Base-by-base conservation (phyloP, 1,140 invertebrate species). In the Parapsyche elsis region DNA sequence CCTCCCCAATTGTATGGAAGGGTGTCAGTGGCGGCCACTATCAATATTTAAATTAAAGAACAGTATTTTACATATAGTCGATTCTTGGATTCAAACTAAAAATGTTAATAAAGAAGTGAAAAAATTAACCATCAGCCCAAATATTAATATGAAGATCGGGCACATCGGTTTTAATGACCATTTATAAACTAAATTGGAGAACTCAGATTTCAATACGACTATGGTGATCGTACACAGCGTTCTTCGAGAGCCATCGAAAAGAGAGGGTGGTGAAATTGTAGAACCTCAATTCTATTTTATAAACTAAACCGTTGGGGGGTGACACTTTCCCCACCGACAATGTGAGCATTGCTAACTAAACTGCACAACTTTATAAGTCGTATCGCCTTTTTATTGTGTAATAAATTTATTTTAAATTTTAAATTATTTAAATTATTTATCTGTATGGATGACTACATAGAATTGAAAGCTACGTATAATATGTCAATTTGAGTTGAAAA, bases 261-360 rank as follows among this genome's bases (percentile, higher is more conserved):
- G 23, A 49, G 46, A 76, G 76, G 61, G 59, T 53, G 70, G 26
- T 59, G 75, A 82, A 53, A 71, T 45, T 49, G 57, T 59, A 70
- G 67, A 76, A 76, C 57, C 81, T 75, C 81, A 80, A 80, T 80
- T 59, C 79, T 82, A 67, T 82, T 82, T 82, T 80, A 80, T 82
- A 82, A 78, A 82, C 81, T 82, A 82, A 82, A 82, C 81, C 59
- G 49, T 67, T 30, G 81, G 81, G 81, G 81, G 81, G 76, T 64
- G 75, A 77, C 57, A 77, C 75, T 44, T 61, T 77, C 53, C 21
- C 23, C 44, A 57, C 26, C 64, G 24, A 21, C 24, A 38, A 75
- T 45, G 24, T 59, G 26, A 75, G 73, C 14, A 75, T 21, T 59
- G 73, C 53, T 21, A 46, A 45, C 23, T 49, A 53, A 24, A 53